Conservation (phyloP, 2,888 invertebrate species). For the Tetanocera ferruginea region DNA sequence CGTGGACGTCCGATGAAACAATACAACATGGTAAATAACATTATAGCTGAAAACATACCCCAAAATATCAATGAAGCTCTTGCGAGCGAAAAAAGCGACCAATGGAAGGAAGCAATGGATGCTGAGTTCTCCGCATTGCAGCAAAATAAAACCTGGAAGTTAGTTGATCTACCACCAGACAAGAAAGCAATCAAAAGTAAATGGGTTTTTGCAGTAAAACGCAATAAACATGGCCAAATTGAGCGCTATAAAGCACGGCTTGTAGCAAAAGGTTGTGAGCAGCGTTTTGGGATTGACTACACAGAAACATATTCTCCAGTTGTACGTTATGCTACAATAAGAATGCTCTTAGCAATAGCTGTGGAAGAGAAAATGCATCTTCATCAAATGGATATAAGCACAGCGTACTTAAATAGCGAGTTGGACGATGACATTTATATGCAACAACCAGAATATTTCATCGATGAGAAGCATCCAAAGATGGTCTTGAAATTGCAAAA, state of each 20-base stretch:
- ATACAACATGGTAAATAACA: too few relatives aligned
- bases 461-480: not conserved
- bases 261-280: not conserved
- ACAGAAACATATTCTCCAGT: not conserved
- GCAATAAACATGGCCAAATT: not conserved
- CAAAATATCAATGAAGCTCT: not conserved
- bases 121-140: not conserved
- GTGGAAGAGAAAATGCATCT: not conserved
- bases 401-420: not conserved
- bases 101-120: conserved; percentile 14
- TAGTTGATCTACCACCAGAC: too few relatives aligned
- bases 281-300: not conserved
- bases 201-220: not conserved
- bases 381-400: not conserved
- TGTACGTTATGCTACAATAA: not conserved
- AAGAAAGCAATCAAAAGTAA: too few relatives aligned
- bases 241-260: too few relatives aligned
- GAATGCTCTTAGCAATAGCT: not conserved
- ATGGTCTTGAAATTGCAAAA: not conserved
- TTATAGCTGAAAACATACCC: too few relatives aligned
- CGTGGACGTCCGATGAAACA: too few relatives aligned
- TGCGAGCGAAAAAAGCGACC: not conserved
- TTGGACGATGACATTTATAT: not conserved
- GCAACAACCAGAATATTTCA: not conserved
- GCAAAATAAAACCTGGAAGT: not conserved